phyloP scores from a whole-genome alignment of 2,797 vertebrate species.

The Phataginus tetradactyla region DNA sequence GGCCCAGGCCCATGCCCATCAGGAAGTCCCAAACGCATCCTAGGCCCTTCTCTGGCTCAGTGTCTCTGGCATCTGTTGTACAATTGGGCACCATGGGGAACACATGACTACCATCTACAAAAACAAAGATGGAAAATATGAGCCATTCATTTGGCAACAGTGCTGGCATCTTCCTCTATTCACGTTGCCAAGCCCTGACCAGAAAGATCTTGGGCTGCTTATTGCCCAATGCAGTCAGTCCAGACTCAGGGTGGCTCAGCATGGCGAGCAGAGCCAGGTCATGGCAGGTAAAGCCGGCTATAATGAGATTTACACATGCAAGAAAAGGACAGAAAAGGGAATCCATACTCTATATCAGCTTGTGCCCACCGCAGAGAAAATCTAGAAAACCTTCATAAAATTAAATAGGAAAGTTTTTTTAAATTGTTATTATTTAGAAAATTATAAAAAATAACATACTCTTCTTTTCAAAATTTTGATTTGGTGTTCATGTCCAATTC shows the following conservation, averaged over 20 bases:
- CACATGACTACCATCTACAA: constrained; percentile 67
- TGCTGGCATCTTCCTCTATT: constrained; percentile 64
- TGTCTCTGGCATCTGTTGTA: constrained; percentile 57
- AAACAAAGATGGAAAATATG: constrained; percentile 76
- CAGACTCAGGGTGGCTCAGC: constrained; percentile 54
- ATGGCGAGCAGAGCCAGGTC: not conserved
- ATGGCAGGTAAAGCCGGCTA: not conserved
- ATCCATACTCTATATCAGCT: not conserved
- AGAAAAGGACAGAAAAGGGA: not conserved
- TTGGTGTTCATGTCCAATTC: constrained; percentile 31
- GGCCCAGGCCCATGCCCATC: not conserved
- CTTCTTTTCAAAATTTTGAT: not conserved
- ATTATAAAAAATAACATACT: not conserved
- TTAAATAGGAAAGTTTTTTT: not conserved
- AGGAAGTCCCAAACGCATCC: not conserved
- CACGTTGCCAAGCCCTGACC: constrained; percentile 77
- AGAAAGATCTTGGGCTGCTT: constrained; percentile 73
- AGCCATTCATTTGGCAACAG: constrained; percentile 75
- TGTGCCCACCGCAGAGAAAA: not conserved
- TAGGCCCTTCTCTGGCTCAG: not conserved
- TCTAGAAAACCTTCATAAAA: constrained; percentile 18
- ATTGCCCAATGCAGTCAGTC: constrained; percentile 56
- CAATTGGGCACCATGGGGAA: constrained; percentile 58
- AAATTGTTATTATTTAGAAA: constrained; percentile 18
- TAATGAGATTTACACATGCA: not conserved